Evolutionary conservation across 2,797 vertebrate species (phyloP), one percentile per base, ranked within the genome.

Genomic region (Fratercula arctica): DNA sequence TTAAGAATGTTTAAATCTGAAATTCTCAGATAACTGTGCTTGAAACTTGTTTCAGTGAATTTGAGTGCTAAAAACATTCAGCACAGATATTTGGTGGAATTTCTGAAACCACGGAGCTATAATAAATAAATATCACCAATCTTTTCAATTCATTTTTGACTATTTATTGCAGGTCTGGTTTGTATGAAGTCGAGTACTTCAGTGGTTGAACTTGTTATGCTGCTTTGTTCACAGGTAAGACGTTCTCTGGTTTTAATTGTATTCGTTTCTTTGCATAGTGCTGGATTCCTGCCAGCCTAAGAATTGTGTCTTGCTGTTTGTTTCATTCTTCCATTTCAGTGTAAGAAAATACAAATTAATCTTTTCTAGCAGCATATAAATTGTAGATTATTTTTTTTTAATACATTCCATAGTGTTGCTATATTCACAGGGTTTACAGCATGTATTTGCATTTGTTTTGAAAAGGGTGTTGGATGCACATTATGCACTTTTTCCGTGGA

Each of bases 171-270:
- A 99, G 99, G 99, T 97, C 98, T 99, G 9, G 99, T 99, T 60
- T 99, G 99, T 81, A 99, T 99, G 99, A 99, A 99, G 97, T 99
- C 99, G 8, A 99, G 99, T 97, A 99, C 99, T 11, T 99, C 99
- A 2, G 99, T 99, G 95, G 99, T 99, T 77, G 99, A 99, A 95
- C 98, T 99, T 19, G 99, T 99, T 76, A 99, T 99, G 99, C 98
- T 99, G 96, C 99, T 99, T 90, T 99, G 99, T 98, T 99, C 99
- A 95, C 99, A 99, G 99, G 99, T 99, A 97, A 98, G 97, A n/a
- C 26, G 6, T 83, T 54, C 41, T 85, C 43, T 64, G 48, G 9
- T 50, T 84, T 85, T 81, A 73, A 59, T 50, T 87, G 13, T 78
- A 23, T 80, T 43, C 59, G 15, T 91, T 87, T 57, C 6, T 66